phyloP scores from a whole-genome alignment of 2,113 vertebrate genomes.

The Hypanus sabinus region DNA sequence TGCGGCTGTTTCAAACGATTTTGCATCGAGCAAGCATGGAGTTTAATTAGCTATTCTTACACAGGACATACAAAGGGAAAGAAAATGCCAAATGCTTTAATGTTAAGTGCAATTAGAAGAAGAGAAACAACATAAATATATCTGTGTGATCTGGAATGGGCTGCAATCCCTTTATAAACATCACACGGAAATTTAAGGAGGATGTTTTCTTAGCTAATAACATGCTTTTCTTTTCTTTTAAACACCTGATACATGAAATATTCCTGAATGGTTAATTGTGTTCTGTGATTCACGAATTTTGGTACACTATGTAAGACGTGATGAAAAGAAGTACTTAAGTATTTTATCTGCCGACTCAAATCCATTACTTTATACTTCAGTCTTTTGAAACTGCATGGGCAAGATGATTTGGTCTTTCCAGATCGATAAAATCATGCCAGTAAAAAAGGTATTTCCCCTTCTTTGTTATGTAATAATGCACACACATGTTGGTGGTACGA shows the following conservation, averaged over 20 bases:
- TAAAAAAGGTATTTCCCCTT: background rate
- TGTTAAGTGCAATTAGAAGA: background rate
- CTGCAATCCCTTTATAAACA: background rate
- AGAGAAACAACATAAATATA: background rate
- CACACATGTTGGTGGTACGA: background rate
- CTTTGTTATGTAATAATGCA: background rate
- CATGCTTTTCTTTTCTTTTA: background rate
- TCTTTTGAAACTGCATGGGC: background rate
- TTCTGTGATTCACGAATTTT: constrained; percentile 7
- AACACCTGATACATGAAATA: background rate
- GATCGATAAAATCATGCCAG: background rate
- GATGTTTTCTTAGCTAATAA: background rate
- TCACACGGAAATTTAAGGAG: background rate
- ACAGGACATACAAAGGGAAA: background rate
- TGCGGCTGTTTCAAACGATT: constrained; percentile 21
- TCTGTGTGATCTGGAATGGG: background rate
- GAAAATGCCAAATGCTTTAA: background rate
- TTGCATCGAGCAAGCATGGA: background rate
- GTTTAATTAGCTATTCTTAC: constrained; percentile 30
- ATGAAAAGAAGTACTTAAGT: background rate
- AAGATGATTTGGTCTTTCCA: background rate
- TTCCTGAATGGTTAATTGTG: background rate
- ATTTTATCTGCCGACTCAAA: background rate
- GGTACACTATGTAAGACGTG: background rate
- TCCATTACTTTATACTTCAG: background rate